These are phyloP conservation scores for Aythya fuligula DNA, from an alignment of 2,797 vertebrate species.

Conservation along the genomic window DNA sequence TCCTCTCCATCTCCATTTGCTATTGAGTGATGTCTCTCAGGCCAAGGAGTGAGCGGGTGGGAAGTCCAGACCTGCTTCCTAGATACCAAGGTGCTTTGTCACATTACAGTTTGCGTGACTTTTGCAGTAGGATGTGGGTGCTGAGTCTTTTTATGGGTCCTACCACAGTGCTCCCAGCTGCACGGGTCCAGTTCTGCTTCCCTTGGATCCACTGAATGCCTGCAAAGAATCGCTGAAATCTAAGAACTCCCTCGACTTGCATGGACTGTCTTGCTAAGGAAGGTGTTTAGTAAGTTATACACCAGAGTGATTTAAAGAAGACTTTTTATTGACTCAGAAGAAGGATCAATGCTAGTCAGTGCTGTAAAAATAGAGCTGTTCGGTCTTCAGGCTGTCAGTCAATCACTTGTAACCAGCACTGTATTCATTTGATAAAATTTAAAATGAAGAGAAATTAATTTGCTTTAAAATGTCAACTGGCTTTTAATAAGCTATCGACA, in stretches of 20 bases:
- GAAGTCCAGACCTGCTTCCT: neutral
- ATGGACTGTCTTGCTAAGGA: neutral
- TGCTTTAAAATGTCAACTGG: neutral
- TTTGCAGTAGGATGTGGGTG: neutral
- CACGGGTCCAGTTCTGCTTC: neutral
- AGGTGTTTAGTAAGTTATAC: neutral
- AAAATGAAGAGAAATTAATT: neutral
- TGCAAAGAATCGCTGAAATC: neutral
- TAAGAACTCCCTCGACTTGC: neutral
- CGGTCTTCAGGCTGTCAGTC: conserved; percentile 1
- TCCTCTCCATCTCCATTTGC: neutral
- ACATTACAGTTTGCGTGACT: neutral
- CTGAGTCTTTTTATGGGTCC: neutral
- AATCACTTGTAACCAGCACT: neutral
- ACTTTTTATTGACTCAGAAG: conserved; percentile 14
- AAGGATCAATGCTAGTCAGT: neutral
- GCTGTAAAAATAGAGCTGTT: conserved; percentile 39
- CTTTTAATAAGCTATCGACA: neutral
- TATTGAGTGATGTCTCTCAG: neutral
- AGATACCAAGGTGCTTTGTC: neutral
- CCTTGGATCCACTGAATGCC: neutral
- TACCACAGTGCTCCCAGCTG: neutral
- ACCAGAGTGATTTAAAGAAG: neutral
- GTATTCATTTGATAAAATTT: neutral
- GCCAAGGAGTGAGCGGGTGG: neutral